Conservation (phyloP, 2,888 invertebrate genomes). For the Nasonovia ribisnigri region DNA sequence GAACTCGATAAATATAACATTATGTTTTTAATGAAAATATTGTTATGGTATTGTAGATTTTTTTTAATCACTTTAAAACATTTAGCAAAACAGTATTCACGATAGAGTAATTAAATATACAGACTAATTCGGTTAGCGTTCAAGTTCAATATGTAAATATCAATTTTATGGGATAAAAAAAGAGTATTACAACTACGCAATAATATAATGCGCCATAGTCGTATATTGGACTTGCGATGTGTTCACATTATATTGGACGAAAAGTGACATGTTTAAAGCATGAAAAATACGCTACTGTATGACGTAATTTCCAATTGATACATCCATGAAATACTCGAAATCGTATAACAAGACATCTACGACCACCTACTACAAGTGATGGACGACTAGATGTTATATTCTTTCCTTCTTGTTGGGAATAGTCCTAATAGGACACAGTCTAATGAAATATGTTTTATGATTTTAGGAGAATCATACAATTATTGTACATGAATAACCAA, state of each 20-base stretch:
- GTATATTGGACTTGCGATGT: neutral
- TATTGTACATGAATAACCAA: too few species aligned
- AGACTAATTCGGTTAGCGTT: neutral
- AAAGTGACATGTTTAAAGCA: neutral
- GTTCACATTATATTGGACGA: neutral
- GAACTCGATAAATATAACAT: neutral
- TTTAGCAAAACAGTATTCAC: neutral
- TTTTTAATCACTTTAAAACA: slow-evolving; percentile 17
- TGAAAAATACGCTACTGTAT: neutral
- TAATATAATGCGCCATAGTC: neutral
- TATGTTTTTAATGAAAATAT: neutral
- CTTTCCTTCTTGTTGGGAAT: neutral
- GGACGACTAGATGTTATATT: neutral
- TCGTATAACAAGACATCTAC: neutral
- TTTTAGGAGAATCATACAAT: neutral
- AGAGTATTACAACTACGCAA: neutral
- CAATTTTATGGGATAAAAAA: neutral
- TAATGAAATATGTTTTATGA: too few species aligned
- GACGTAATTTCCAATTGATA: neutral
- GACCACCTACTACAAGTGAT: neutral
- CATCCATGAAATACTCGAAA: neutral
- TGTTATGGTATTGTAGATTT: neutral
- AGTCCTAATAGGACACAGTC: too few species aligned
- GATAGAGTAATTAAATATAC: neutral
- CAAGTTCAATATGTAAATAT: neutral